Base-by-base conservation (phyloP, 2,888 invertebrate species). In the Poecilus cupreus region DNA sequence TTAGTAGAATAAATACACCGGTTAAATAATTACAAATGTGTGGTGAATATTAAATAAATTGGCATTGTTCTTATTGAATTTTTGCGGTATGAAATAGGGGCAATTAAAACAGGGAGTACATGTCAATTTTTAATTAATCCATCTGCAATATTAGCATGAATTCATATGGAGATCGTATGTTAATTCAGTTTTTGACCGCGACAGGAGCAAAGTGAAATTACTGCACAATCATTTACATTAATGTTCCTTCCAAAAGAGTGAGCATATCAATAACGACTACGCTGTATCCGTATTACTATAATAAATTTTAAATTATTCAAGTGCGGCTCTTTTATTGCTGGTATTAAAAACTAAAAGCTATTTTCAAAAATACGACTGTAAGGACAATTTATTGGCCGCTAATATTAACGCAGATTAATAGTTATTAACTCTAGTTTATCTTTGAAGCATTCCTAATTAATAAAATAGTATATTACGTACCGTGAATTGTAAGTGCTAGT, bases 81-180 rank as follows among this genome's bases (percentile, higher is more conserved):
- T 32, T 5, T 6, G 8, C 6, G 32, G 32, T 32, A 32, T 32
- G 4, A 32, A 32, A 32, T 32, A 32, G 32, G 8, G 32, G 32
- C 32, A 32, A 26, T 60, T 24, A 13, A 60, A 54, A 60, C 24
- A 60, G 26, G 24, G 26, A 26, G 22, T 60, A 22, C 22, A 60
- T 24, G 22, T 60, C 60, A 60, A 26, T 60, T 60, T 60, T 26
- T 60, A 60, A 60, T 60, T 60, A 13, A 60, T 13, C 60, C 60
- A 60, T 60, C 22, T 60, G 60, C 26, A 60, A 24, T 24, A 60
- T 60, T 60, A 22, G 60, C 60, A 60, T 60, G 60, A 60, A 60
- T n/a, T 60, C 24, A 60, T 24, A 60, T 26, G 60, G 26, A 60
- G n/a, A 60, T 22, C 26, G 60, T 60, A 60, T 26, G 60, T 60